A percentile compares a stretch with the other conserved stretches of the same genome.
Conservation (phyloP, 2,888 invertebrate species). For the Thymelicus sylvestris region DNA sequence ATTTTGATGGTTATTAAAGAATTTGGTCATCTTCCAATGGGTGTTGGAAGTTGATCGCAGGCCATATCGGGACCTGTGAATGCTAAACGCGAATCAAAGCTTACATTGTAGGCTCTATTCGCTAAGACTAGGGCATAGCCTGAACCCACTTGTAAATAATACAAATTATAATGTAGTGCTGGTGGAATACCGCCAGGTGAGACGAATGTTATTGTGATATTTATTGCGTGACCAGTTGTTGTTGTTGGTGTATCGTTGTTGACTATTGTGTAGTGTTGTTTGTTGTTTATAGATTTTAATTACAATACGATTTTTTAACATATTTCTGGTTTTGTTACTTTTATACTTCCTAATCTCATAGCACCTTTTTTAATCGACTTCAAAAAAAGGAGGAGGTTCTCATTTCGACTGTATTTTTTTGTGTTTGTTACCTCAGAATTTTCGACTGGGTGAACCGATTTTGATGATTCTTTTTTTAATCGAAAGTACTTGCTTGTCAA, state of each 20-base stretch:
- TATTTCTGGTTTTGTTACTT: conserved; percentile 19
- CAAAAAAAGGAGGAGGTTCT: no score
- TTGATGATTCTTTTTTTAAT: no score
- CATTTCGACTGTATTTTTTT: no score
- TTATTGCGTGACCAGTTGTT: conserved; percentile 77
- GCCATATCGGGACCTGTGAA: background rate
- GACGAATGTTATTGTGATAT: conserved; percentile 75
- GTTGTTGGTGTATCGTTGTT: conserved; percentile 77
- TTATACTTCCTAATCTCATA: background rate
- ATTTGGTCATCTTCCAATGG: background rate
- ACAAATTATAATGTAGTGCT: conserved; percentile 60
- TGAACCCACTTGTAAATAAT: conserved; percentile 47
- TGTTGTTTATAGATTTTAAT: conserved; percentile 50
- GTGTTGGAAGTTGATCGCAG: conserved; percentile 17
- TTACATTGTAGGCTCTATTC: conserved; percentile 53
- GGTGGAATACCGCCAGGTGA: conserved; percentile 67
- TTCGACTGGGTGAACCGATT: no score
- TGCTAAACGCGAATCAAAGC: conserved; percentile 50
- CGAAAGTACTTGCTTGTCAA: no score
- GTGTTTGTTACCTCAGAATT: no score
- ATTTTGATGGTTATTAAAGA: background rate
- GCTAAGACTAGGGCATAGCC: conserved; percentile 39
- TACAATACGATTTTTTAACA: conserved; percentile 43
- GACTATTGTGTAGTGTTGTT: conserved; percentile 79
- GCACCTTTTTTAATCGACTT: no score